Percentiles rank a stretch among this genome's conserved stretches.
Evolutionary conservation across 2,113 vertebrate genomes (phyloP).

Genomic region (Ageneiosus marmoratus): DNA sequence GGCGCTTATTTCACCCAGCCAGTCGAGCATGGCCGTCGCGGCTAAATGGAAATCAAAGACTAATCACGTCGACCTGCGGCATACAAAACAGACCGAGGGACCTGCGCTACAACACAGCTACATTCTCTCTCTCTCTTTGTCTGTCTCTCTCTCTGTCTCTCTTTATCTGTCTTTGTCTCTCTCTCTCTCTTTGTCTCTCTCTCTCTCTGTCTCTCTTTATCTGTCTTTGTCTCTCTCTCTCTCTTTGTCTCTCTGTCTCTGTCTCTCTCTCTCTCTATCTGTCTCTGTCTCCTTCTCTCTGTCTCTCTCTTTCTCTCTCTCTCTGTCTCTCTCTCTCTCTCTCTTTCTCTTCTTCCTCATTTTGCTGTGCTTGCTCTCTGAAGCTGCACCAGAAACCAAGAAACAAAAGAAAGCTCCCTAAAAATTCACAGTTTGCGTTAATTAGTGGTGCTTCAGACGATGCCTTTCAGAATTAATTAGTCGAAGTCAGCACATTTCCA

Average conservation of each 20-base stretch:
- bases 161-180: not conserved
- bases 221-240: not conserved
- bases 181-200: not conserved
- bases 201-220: not conserved
- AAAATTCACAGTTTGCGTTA: conserved; percentile 19
- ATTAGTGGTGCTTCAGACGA: not conserved
- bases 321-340: not conserved
- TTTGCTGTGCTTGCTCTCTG: conserved; percentile 15
- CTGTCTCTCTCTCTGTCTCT: not conserved
- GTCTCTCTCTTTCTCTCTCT: not conserved
- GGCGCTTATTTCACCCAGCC: conserved; percentile 25
- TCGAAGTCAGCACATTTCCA: conserved; percentile 45
- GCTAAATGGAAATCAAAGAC: conserved; percentile 41
- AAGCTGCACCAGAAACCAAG: not conserved
- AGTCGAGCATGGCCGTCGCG: conserved; percentile 22
- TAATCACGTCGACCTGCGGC: conserved; percentile 28
- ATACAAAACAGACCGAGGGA: conserved; percentile 15
- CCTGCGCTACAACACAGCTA: not conserved
- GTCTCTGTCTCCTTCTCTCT: not conserved
- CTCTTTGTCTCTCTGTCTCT: not conserved
- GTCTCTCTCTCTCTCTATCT: not conserved
- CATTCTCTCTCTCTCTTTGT: not conserved
- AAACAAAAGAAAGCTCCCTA: not conserved
- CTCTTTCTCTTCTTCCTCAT: not conserved
- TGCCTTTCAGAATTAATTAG: conserved; percentile 45